Conservation (phyloP, 2,888 invertebrate genomes). For the Synergus umbraculus region DNA sequence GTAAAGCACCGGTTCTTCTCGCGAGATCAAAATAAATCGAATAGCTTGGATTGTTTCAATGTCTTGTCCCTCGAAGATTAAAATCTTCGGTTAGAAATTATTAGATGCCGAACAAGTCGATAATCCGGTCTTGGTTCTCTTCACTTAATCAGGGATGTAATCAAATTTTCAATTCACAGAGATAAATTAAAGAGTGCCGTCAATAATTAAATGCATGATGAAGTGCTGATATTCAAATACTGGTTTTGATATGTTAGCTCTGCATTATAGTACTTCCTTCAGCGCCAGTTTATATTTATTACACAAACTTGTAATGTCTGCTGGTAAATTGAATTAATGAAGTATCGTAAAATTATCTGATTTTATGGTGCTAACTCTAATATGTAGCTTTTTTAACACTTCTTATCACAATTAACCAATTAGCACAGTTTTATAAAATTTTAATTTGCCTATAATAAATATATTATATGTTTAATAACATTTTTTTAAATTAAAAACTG, state of each 20-base stretch:
- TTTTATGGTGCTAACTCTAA: not conserved
- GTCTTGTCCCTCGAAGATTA: conserved; percentile 13
- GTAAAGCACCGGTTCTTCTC: conserved; percentile 14
- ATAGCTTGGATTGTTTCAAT: conserved; percentile 36
- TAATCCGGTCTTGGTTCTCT: conserved; percentile 7
- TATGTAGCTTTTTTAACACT: too few species aligned
- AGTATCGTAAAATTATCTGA: conserved; percentile 1
- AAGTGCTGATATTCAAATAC: conserved; percentile 21
- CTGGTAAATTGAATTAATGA: conserved; percentile 2
- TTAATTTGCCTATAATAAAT: too few species aligned
- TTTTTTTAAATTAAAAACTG: not conserved
- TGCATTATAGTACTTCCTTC: not conserved
- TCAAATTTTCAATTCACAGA: conserved; percentile 26
- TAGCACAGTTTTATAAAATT: not conserved
- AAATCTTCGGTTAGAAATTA: conserved; percentile 11
- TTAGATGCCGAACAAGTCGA: not conserved
- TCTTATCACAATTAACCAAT: not conserved
- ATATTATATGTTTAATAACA: too few species aligned
- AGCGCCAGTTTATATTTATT: conserved; percentile 15
- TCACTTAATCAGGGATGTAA: conserved; percentile 5
- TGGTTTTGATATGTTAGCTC: conserved; percentile 17
- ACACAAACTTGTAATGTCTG: conserved; percentile 20
- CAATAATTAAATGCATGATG: conserved; percentile 25
- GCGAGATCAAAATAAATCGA: conserved; percentile 22
- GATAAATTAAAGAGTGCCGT: conserved; percentile 19